Evolutionary conservation across 1,140 invertebrate species (phyloP).

Genomic region (Panagrolaimus sp.): DNA sequence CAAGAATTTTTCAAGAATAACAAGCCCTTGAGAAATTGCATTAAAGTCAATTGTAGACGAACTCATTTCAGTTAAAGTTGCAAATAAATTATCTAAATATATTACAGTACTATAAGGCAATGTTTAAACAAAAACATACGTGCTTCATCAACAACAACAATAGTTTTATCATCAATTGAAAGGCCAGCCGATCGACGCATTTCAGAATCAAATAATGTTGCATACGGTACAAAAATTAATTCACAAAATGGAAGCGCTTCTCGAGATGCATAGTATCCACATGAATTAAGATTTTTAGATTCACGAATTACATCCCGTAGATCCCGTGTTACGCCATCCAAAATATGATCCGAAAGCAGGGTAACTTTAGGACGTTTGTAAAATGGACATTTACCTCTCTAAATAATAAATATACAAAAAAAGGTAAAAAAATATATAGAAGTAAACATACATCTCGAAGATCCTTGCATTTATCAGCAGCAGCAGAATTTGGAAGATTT

Average conservation of each 20-base stretch:
- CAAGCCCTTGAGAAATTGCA: neutral
- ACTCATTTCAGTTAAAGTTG: slow-evolving; percentile 1
- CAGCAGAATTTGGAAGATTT: neutral
- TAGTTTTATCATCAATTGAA: neutral
- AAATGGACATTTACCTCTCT: neutral
- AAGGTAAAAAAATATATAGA: neutral
- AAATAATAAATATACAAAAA: neutral
- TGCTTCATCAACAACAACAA: slow-evolving; percentile 3
- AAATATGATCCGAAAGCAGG: neutral
- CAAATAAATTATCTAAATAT: neutral
- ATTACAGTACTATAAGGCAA: no score
- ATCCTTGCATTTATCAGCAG: slow-evolving; percentile 12
- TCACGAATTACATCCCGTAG: neutral
- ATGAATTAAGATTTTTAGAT: neutral
- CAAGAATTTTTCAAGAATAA: neutral
- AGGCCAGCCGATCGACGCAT: neutral
- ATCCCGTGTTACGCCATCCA: neutral
- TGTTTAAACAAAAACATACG: no score
- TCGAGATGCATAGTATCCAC: neutral
- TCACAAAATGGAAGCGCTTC: neutral
- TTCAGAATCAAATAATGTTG: neutral
- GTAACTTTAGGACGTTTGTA: neutral
- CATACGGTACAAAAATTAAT: slow-evolving; percentile 2
- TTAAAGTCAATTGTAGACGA: neutral
- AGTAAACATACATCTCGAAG: neutral